Evolutionary conservation across 2,797 vertebrate genomes (phyloP).

Genomic region (Eulemur mongoz): DNA sequence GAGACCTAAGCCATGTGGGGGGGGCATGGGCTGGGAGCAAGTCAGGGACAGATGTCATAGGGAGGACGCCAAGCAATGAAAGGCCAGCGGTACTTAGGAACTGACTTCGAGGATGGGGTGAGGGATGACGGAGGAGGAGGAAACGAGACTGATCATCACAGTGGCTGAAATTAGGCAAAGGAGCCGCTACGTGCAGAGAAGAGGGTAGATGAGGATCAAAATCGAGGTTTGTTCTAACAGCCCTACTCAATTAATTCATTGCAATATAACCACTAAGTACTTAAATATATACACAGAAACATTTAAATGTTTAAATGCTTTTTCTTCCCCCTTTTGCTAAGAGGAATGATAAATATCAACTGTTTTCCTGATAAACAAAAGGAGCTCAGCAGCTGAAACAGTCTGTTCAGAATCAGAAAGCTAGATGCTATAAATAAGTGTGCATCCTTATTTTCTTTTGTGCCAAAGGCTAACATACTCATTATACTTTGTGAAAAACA

Average conservation of each 20-base stretch:
- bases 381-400: background rate
- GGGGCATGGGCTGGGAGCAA: background rate
- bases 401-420: slow-evolving; percentile 36
- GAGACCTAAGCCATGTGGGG: background rate
- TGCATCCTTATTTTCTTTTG: background rate
- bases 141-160: fast-evolving
- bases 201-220: fast-evolving
- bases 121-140: background rate
- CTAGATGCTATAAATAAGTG: slow-evolving; percentile 10
- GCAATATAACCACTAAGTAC: background rate
- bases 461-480: background rate
- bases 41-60: fast-evolving
- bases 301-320: background rate
- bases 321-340: background rate
- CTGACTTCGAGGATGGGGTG: background rate
- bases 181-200: background rate
- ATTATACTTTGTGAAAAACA: background rate
- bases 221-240: background rate
- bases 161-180: background rate
- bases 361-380: slow-evolving; percentile 43
- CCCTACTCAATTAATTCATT: background rate
- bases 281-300: background rate
- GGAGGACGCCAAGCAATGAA: background rate
- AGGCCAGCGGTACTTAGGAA: background rate
- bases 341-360: slow-evolving; percentile 37